A percentile compares a stretch with the other conserved stretches of the same genome.
phyloP scores from a whole-genome alignment of 2,797 vertebrate species.

The Cichlasoma orientale region DNA sequence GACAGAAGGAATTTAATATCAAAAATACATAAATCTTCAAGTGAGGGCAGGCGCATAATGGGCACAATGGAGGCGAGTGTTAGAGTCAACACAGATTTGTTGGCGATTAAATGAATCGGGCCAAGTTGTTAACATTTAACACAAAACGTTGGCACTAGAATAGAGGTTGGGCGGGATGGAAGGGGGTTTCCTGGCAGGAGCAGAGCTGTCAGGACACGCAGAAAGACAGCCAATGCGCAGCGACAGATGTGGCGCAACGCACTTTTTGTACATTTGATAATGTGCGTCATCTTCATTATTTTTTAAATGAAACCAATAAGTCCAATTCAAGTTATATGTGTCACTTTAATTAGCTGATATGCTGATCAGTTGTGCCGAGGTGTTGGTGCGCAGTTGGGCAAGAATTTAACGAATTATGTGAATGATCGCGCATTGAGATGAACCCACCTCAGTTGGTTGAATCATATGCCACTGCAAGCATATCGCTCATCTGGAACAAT shows the following conservation, averaged over 20 bases:
- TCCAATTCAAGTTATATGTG: not conserved
- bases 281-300: not conserved
- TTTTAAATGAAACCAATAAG: not conserved
- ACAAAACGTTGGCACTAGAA: conserved; percentile 87
- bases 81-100: conserved; percentile 89
- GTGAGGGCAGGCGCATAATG: conserved; percentile 89
- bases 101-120: conserved; percentile 82
- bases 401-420: not conserved
- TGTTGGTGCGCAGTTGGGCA: conserved; percentile 10
- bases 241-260: not conserved
- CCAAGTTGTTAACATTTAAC: conserved; percentile 88
- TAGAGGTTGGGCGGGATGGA: conserved; percentile 73
- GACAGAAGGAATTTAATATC: conserved; percentile 97
- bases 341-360: not conserved
- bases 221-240: conserved; percentile 40
- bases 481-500: conserved; percentile 23
- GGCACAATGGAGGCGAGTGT: conserved; percentile 88
- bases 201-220: conserved; percentile 41
- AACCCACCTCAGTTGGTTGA: conserved; percentile 24
- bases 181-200: conserved; percentile 58
- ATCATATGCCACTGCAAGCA: conserved; percentile 19
- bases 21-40: conserved; percentile 99
- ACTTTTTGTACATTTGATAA: not conserved
- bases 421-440: not conserved
- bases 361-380: not conserved